Percentiles rank a stretch among this genome's conserved stretches.
Conservation (phyloP, 2,113 vertebrate genomes). For the Chaenocephalus aceratus region DNA sequence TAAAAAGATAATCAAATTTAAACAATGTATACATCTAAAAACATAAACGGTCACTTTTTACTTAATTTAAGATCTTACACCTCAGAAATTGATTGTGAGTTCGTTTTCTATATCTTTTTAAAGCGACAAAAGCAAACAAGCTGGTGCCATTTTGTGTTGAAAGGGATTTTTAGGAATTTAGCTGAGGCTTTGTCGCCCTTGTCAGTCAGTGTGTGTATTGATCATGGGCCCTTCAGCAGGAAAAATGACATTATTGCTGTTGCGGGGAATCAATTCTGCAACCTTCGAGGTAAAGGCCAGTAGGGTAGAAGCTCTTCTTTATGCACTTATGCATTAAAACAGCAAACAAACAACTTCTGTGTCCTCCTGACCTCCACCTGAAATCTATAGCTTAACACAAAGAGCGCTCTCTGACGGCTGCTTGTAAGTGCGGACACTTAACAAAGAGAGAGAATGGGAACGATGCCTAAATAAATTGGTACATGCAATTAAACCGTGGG, state of each 20-base stretch:
- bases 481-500: slow-evolving; percentile 41
- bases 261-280: slow-evolving; percentile 6
- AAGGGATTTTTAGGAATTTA: neutral
- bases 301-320: neutral
- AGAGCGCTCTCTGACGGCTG: neutral
- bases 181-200: neutral
- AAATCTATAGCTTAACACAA: slow-evolving; percentile 13
- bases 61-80: neutral
- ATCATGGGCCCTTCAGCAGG: slow-evolving; percentile 16
- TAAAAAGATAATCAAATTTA: too few species aligned
- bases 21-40: too few species aligned
- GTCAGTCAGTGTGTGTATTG: slow-evolving; percentile 4
- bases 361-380: slow-evolving; percentile 32
- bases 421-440: slow-evolving; percentile 3
- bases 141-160: too few species aligned
- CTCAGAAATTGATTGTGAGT: neutral
- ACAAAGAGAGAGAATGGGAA: slow-evolving; percentile 17
- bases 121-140: too few species aligned
- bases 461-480: slow-evolving; percentile 19
- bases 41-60: fast-evolving
- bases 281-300: slow-evolving; percentile 25
- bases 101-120: neutral
- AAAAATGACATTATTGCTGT: slow-evolving; percentile 9
- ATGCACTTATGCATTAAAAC: slow-evolving; percentile 34
- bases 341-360: slow-evolving; percentile 15